Evolutionary conservation across 2,113 vertebrate genomes (phyloP).

Genomic region (Boulengeromyrus knoepffleri): DNA sequence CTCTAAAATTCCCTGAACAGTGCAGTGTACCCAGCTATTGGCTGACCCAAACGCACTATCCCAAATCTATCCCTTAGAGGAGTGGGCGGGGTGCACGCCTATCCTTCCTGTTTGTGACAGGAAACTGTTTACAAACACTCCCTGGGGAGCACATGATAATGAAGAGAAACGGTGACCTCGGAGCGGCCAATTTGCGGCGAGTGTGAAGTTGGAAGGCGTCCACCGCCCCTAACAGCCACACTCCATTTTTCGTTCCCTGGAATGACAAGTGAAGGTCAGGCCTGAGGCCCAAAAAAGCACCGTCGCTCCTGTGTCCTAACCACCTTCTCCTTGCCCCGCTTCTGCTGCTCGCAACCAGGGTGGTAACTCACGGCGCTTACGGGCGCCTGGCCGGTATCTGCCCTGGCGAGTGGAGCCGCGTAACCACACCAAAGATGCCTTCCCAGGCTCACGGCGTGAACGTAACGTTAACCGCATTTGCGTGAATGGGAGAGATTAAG

Average conservation of each 20-base stretch:
- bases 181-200: conserved; percentile 11
- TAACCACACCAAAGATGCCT: background rate
- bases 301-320: background rate
- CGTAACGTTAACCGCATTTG: background rate
- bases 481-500: conserved; percentile 6
- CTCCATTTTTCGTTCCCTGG: conserved; percentile 24
- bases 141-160: conserved; percentile 13
- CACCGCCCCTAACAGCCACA: conserved; percentile 23
- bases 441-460: background rate
- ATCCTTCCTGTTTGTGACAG: conserved; percentile 9
- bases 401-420: background rate
- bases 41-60: conserved; percentile 6
- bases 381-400: background rate
- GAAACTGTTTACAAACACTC: conserved; percentile 31
- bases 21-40: background rate
- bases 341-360: background rate
- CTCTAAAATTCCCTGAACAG: conserved; percentile 9
- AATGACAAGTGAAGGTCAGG: conserved; percentile 33
- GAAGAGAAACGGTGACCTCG: conserved; percentile 37
- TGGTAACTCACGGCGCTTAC: background rate
- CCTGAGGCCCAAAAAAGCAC: conserved; percentile 22
- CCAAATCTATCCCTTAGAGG: conserved; percentile 6
- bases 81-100: background rate
- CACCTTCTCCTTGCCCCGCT: background rate
- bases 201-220: conserved; percentile 29